Conservation (phyloP, 2,888 invertebrate genomes). For the Caenorhabditis parvicauda region DNA sequence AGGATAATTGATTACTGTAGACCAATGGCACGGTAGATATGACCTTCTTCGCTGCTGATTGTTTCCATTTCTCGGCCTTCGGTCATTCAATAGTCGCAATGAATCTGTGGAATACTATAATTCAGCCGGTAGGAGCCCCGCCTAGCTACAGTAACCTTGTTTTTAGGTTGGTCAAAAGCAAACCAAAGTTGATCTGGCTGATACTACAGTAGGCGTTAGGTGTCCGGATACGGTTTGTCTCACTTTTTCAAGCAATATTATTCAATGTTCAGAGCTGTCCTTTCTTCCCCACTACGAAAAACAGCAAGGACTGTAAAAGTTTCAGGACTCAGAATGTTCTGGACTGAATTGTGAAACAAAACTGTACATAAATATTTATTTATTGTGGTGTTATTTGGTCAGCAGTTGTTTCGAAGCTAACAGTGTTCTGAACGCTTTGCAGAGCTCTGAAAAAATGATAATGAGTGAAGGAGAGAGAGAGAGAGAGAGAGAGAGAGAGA, state of each 20-base stretch:
- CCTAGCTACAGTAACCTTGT: background rate
- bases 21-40: conserved; percentile 30
- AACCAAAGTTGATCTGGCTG: conserved; percentile 26
- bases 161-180: conserved; percentile 25
- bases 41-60: conserved; percentile 42
- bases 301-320: conserved; percentile 25
- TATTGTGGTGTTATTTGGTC: too few relatives aligned
- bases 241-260: background rate
- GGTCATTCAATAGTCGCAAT: conserved; percentile 31
- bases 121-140: conserved; percentile 18
- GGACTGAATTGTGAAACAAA: too few relatives aligned
- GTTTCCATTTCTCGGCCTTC: conserved; percentile 40
- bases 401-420: too few relatives aligned
- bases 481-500: too few relatives aligned
- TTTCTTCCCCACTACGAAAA: conserved; percentile 36
- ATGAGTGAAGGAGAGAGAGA: too few relatives aligned
- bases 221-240: conserved; percentile 21
- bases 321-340: conserved; percentile 15
- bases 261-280: conserved; percentile 22
- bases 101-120: conserved; percentile 37
- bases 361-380: too few relatives aligned
- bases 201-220: conserved; percentile 14
- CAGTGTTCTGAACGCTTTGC: too few relatives aligned
- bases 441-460: too few relatives aligned
- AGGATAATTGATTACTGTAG: conserved; percentile 5